Percentiles rank a stretch among this genome's conserved stretches.
Evolutionary conservation across 1,140 invertebrate genomes (phyloP).

Genomic region (Drosophila gunungcola): DNA sequence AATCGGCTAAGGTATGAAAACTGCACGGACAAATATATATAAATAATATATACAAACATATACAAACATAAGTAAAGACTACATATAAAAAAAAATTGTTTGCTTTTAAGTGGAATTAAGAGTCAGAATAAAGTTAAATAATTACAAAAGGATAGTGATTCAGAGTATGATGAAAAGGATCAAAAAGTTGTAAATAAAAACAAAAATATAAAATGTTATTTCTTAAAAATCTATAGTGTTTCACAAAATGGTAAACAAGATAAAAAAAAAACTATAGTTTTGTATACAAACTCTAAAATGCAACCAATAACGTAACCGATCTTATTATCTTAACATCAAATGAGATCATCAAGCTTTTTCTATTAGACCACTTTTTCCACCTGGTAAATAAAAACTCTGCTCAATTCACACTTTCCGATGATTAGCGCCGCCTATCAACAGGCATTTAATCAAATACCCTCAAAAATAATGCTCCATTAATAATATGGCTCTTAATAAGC

Average conservation of each 20-base stretch:
- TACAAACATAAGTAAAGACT: too few species aligned
- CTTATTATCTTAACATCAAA: not conserved
- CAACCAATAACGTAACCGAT: too few species aligned
- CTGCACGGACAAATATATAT: not conserved
- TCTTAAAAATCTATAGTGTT: too few species aligned
- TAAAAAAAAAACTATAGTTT: not conserved
- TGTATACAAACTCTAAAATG: too few species aligned
- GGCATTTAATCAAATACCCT: slow-evolving; percentile 48
- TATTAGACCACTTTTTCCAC: not conserved
- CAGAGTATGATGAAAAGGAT: not conserved
- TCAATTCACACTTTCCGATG: slow-evolving; percentile 29
- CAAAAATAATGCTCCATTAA: slow-evolving; percentile 58
- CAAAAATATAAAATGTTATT: too few species aligned
- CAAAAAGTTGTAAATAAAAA: not conserved
- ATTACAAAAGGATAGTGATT: too few species aligned
- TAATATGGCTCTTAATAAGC: slow-evolving; percentile 67
- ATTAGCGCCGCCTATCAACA: slow-evolving; percentile 44
- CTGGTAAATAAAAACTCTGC: slow-evolving; percentile 3
- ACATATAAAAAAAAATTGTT: not conserved
- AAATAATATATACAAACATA: too few species aligned
- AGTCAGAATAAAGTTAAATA: too few species aligned
- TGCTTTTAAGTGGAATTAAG: not conserved
- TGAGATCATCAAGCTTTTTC: not conserved
- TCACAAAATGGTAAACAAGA: not conserved
- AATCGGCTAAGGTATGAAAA: not conserved